A percentile compares a stretch with the other conserved stretches of the same genome.
These are phyloP conservation scores for Carassius gibelio DNA, from an alignment of 2,113 vertebrate genomes.

Conservation along the genomic window DNA sequence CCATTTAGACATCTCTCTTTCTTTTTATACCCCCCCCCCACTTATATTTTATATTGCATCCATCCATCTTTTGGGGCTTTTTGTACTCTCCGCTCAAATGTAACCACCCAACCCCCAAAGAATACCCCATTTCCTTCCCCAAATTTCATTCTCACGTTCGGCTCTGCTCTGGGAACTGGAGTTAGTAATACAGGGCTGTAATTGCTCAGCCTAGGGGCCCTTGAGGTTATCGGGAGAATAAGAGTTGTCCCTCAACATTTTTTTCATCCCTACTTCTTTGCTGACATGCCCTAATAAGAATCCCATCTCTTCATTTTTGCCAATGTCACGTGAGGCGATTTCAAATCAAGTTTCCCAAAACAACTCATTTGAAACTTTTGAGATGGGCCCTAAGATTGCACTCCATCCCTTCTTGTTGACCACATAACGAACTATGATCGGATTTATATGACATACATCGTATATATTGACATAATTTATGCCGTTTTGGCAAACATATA, in stretches of 20 bases:
- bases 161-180: slow-evolving; percentile 19
- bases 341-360: slow-evolving; percentile 69
- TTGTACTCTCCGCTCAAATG: slow-evolving; percentile 23
- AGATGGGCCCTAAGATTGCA: slow-evolving; percentile 46
- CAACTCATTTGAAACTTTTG: slow-evolving; percentile 62
- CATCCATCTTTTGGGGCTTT: slow-evolving; percentile 28
- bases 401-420: not conserved
- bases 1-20: not conserved
- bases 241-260: slow-evolving; percentile 66
- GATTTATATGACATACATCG: not conserved
- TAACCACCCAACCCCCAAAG: slow-evolving; percentile 6
- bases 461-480: not conserved
- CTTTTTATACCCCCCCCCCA: not conserved
- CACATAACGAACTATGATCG: not conserved
- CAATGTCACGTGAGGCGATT: slow-evolving; percentile 40
- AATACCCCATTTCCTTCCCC: slow-evolving; percentile 39
- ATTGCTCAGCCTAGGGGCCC: slow-evolving; percentile 71
- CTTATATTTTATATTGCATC: not conserved
- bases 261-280: slow-evolving; percentile 72
- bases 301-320: slow-evolving; percentile 59
- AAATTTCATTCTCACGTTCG: slow-evolving; percentile 41
- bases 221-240: slow-evolving; percentile 53
- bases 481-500: not conserved
- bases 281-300: slow-evolving; percentile 74
- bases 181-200: slow-evolving; percentile 54